Evolutionary conservation across 2,888 invertebrate species (phyloP).

Genomic region (Tipula unca): DNA sequence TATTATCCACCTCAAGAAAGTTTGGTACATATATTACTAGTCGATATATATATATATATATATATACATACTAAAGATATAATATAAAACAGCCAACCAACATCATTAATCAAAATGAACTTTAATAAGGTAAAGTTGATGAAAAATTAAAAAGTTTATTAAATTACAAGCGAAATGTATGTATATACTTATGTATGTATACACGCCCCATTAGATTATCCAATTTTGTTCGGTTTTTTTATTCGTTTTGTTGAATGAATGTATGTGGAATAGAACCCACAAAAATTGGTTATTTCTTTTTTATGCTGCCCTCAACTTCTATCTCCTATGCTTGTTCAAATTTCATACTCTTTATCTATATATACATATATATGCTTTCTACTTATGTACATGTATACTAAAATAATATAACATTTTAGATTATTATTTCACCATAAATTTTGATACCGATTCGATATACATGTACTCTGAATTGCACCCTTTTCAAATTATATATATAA

Average conservation of each 20-base stretch:
- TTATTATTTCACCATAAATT: conserved; percentile 14
- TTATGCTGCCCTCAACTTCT: neutral
- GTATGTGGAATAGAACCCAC: neutral
- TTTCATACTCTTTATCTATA: neutral
- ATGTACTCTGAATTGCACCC: neutral
- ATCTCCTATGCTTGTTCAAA: neutral
- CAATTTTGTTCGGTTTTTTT: neutral
- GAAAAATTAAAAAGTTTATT: conserved; percentile 14
- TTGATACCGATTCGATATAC: neutral
- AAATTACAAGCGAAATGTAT: neutral
- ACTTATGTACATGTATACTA: neutral
- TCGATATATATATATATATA: neutral
- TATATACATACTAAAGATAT: neutral
- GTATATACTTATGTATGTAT: no score
- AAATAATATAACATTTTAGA: neutral
- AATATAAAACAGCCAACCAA: neutral
- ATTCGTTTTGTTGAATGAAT: neutral
- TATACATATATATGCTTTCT: neutral
- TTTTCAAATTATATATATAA: conserved; percentile 9
- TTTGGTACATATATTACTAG: neutral
- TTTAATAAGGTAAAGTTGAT: conserved; percentile 8
- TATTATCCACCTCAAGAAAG: neutral
- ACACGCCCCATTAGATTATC: neutral
- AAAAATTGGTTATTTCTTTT: neutral
- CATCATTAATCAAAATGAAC: conserved; percentile 14